Evolutionary conservation across 1,140 invertebrate genomes (phyloP).

Genomic region (Episyrphus balteatus): DNA sequence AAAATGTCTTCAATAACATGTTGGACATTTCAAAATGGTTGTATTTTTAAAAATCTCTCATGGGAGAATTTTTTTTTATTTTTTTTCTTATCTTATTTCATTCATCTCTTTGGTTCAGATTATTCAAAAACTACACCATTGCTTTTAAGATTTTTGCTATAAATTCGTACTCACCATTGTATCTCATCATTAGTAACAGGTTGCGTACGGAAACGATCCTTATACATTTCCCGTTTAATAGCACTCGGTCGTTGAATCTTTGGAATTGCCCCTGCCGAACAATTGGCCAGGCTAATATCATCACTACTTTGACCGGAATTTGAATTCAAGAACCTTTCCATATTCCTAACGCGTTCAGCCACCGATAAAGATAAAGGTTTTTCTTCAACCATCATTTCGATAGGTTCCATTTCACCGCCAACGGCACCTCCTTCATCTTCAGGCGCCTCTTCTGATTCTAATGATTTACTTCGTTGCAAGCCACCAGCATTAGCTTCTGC

Average conservation of each 20-base stretch:
- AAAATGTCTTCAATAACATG: no score
- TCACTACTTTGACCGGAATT: conserved; percentile 10
- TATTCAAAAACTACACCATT: background rate
- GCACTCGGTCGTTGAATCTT: conserved; percentile 36
- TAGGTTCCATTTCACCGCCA: background rate
- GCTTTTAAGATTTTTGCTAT: background rate
- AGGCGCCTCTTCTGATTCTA: conserved; percentile 16
- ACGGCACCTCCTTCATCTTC: background rate
- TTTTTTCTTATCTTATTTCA: no score
- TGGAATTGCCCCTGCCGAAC: conserved; percentile 32
- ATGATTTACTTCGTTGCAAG: background rate
- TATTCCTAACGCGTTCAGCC: conserved; percentile 30
- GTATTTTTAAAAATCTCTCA: no score
- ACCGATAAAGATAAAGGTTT: conserved; percentile 24
- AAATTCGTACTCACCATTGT: conserved; percentile 1
- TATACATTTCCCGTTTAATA: conserved; percentile 39
- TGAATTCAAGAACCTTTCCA: conserved; percentile 30
- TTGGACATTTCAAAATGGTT: no score
- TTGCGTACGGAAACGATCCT: conserved; percentile 51
- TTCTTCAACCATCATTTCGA: conserved; percentile 4
- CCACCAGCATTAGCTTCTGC: background rate
- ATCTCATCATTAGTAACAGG: conserved; percentile 53
- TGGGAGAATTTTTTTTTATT: no score
- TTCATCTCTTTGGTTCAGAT: no score
- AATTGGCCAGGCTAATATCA: conserved; percentile 8